phyloP scores from a whole-genome alignment of 2,797 vertebrate species.

The Periophthalmus magnuspinnatus region DNA sequence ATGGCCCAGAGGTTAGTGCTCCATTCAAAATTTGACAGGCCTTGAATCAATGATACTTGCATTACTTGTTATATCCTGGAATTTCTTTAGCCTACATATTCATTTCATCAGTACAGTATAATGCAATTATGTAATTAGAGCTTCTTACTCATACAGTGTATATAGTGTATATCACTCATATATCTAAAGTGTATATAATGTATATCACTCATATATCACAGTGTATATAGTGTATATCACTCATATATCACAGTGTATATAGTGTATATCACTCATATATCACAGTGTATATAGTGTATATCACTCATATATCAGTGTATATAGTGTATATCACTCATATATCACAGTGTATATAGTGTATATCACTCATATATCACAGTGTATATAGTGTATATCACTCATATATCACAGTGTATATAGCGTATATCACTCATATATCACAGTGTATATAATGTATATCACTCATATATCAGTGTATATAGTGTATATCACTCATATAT shows the following conservation, averaged over 20 bases:
- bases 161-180: too few relatives aligned
- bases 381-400: too few relatives aligned
- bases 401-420: not conserved
- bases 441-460: too few relatives aligned
- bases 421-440: too few relatives aligned
- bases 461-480: not conserved
- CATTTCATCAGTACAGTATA: not conserved
- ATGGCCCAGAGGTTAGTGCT: conserved; percentile 87
- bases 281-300: not conserved
- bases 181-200: too few relatives aligned
- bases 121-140: not conserved
- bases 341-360: not conserved
- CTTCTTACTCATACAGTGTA: not conserved
- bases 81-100: not conserved
- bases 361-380: not conserved
- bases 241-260: not conserved
- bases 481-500: too few relatives aligned
- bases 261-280: not conserved
- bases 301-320: not conserved
- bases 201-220: not conserved
- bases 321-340: too few relatives aligned
- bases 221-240: too few relatives aligned
- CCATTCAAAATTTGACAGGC: not conserved
- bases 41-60: not conserved
- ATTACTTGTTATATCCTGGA: not conserved